Evolutionary conservation across 1,140 invertebrate species (phyloP).

Genomic region (Mizuhopecten yessoensis): DNA sequence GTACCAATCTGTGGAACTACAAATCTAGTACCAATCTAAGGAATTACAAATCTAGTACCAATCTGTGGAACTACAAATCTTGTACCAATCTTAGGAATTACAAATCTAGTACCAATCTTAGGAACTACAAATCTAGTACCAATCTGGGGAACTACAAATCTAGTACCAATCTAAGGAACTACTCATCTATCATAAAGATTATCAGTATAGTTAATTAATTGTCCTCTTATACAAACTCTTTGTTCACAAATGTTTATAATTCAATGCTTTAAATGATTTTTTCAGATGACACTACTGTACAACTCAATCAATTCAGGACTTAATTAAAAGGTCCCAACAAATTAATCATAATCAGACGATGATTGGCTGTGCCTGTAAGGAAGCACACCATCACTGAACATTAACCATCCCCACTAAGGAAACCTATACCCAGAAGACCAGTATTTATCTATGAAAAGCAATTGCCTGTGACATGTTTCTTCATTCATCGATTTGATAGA

Average conservation of each 20-base stretch:
- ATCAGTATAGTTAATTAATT: too few relatives aligned
- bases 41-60: too few relatives aligned
- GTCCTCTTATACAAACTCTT: too few relatives aligned
- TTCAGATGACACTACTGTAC: background rate
- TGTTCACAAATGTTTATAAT: background rate
- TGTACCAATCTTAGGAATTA: too few relatives aligned
- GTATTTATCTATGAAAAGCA: background rate
- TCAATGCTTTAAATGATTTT: background rate
- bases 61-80: too few relatives aligned
- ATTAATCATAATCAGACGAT: background rate
- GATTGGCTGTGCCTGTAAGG: background rate
- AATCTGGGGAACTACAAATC: too few relatives aligned
- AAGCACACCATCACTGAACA: background rate
- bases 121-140: too few relatives aligned
- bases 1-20: too few relatives aligned
- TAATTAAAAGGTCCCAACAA: background rate
- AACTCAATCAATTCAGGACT: background rate
- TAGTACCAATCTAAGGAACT: too few relatives aligned
- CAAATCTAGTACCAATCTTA: too few relatives aligned
- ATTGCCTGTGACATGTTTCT: constrained; percentile 25
- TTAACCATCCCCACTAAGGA: background rate
- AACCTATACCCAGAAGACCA: background rate
- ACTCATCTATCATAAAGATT: too few relatives aligned
- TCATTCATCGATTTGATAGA: background rate
- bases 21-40: too few relatives aligned